A percentile compares a stretch with the other conserved stretches of the same genome.
phyloP scores from a whole-genome alignment of 2,888 invertebrate species.

The Furcula furcula region DNA sequence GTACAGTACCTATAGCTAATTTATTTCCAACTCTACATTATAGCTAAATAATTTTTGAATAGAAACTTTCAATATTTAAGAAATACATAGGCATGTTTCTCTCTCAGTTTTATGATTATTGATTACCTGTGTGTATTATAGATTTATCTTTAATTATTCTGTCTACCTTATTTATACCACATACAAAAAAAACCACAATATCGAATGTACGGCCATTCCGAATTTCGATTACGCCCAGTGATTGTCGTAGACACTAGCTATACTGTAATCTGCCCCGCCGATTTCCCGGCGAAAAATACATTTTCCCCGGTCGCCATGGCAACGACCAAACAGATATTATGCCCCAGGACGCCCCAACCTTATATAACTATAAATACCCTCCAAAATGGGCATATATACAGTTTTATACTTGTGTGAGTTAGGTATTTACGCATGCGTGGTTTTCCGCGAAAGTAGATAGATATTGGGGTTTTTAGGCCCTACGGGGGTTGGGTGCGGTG shows the following conservation, averaged over 20 bases:
- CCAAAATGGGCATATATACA: conserved; percentile 63
- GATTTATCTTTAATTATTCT: no score
- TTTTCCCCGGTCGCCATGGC: conserved; percentile 67
- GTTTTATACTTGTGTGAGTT: conserved; percentile 54
- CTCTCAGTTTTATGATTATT: no score
- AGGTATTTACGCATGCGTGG: conserved; percentile 79
- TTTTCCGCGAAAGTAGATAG: conserved; percentile 72
- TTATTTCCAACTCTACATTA: no score
- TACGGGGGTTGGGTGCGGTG: conserved; percentile 42
- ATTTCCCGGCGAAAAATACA: conserved; percentile 51
- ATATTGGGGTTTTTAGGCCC: conserved; percentile 77
- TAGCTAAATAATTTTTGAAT: no score
- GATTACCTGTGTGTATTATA: no score
- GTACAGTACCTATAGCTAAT: no score
- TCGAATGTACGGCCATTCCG: conserved; percentile 18
- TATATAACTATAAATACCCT: conserved; percentile 47
- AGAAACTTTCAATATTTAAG: no score
- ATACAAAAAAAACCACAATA: not conserved
- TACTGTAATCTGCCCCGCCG: conserved; percentile 36
- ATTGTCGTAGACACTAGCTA: conserved; percentile 37
- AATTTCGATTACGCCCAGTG: conserved; percentile 32
- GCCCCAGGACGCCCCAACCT: conserved; percentile 51
- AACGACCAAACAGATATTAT: conserved; percentile 70
- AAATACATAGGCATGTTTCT: no score
- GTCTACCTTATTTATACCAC: conserved; percentile 1